These are phyloP conservation scores for Anser cygnoides DNA, from an alignment of 2,113 vertebrate species.

Conservation along the genomic window DNA sequence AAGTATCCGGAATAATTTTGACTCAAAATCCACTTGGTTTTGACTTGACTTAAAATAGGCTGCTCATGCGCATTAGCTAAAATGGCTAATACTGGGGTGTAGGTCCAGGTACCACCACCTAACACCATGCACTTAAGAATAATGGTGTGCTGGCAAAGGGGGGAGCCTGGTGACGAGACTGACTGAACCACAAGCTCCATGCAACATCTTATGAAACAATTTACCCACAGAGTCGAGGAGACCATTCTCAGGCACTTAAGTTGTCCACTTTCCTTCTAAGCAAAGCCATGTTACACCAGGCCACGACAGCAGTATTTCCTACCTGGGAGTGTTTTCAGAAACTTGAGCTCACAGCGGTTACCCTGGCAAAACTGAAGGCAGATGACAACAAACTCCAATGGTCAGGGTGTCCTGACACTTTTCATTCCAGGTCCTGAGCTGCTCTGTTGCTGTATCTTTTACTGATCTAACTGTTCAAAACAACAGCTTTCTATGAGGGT, in stretches of 20 bases:
- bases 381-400: not conserved
- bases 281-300: not conserved
- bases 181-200: not conserved
- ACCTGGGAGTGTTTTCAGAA: not conserved
- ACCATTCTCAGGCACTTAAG: not conserved
- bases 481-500: not conserved
- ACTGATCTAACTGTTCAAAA: not conserved
- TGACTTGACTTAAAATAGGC: not conserved
- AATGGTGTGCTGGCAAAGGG: not conserved
- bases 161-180: not conserved
- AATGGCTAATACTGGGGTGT: fast-evolving
- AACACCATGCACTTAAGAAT: not conserved
- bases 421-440: not conserved
- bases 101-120: not conserved
- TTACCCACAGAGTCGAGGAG: not conserved
- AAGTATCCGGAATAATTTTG: not conserved
- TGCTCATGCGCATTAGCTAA: not conserved
- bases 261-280: not conserved
- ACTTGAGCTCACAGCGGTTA: not conserved
- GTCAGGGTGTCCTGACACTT: not conserved
- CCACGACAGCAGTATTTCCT: not conserved
- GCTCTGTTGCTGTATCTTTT: not conserved
- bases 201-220: not conserved
- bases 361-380: not conserved
- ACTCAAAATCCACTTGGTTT: not conserved